Conservation (phyloP, 92 coral and sea anemone genomes). For the Zoanthus sociatus region DNA sequence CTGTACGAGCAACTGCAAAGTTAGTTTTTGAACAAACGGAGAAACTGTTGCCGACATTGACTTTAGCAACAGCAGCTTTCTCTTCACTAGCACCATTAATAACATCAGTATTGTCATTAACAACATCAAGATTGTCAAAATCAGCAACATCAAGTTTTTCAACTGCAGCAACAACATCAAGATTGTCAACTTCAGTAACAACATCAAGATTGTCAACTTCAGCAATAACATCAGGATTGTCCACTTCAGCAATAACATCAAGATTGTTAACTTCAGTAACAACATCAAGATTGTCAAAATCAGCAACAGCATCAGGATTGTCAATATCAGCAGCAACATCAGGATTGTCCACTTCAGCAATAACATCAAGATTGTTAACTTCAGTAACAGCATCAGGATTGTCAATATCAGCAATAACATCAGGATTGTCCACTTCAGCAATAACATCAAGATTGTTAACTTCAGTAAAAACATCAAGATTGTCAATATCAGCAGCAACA, state of each 20-base stretch:
- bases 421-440: too few species aligned
- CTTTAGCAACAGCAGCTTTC: neutral
- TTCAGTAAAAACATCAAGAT: too few species aligned
- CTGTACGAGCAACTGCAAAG: too few species aligned
- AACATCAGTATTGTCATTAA: neutral
- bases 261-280: neutral
- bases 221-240: neutral
- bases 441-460: too few species aligned
- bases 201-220: neutral
- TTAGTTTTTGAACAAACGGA: too few species aligned
- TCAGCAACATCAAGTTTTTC: neutral
- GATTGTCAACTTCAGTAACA: neutral
- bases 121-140: neutral
- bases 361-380: neutral
- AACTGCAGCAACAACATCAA: neutral
- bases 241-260: neutral
- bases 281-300: neutral
- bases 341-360: too few species aligned
- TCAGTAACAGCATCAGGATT: too few species aligned
- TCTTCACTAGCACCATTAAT: neutral
- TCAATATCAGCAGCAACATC: neutral
- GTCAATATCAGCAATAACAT: too few species aligned
- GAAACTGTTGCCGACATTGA: neutral
- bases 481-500: too few species aligned
- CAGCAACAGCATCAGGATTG: too few species aligned